Base-by-base conservation (phyloP, 1,140 invertebrate genomes). In the Spodoptera litura region DNA sequence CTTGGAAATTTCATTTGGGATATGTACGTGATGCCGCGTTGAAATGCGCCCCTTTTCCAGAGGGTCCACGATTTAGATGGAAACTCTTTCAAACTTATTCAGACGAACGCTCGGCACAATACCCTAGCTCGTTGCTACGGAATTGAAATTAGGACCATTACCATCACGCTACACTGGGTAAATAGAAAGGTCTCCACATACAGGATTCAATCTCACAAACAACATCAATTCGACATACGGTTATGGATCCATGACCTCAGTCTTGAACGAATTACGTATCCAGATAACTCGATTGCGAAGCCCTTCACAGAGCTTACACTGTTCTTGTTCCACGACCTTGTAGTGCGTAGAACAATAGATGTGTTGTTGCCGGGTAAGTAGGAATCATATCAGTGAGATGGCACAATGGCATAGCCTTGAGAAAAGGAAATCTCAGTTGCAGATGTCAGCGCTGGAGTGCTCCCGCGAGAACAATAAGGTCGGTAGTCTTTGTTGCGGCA, bases 1-100 rank as follows among this genome's bases (percentile, higher is more conserved):
- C 87, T 91, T 86, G 85, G 83, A 89, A 92, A 90, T 90, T 92
- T 89, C 88, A 91, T 93, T 91, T 89, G 83, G 79, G 81, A 87
- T 79, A 72, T 71, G 88, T 92, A 93, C 91, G 92, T 93, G 92
- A 85, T 82, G 79, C 84, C 81, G 83, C 61, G 75, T 81, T 78
- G 81, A 87, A 92, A 93, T 91, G 87, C 83, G 81, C 80, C 85
- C 84, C 85, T 89, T 44, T 91, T 88, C 78, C 82, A 53, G 74
- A 82, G 83, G 83, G 83, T 81, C 78, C 79, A 78, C 82, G 85
- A 86, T 83, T 87, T 85, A 87, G 81, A 84, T 81, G 73, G 55
- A 72, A 85, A 81, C 81, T 84, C 81, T 76, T 85, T 81, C 74
- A 83, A 88, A 85, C 80, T 87, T 87, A 88, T 86, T 84, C 83